Percentiles rank a stretch among this genome's conserved stretches.
phyloP scores from a whole-genome alignment of 2,888 invertebrate species.

The Netelia fuscicornis region DNA sequence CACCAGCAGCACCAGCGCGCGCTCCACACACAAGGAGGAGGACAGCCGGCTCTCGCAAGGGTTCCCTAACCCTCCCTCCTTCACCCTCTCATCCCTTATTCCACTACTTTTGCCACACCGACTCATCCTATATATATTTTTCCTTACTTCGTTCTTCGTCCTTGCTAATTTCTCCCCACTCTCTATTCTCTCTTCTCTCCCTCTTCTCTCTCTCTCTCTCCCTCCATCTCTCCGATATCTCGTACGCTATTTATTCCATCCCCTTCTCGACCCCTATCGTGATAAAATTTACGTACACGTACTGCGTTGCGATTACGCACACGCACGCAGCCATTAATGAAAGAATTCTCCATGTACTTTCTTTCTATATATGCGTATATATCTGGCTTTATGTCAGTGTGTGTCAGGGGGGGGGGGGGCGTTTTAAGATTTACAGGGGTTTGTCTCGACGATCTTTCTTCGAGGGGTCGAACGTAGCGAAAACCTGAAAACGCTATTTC shows the following conservation, averaged over 20 bases:
- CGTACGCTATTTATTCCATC: conserved; percentile 46
- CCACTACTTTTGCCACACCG: conserved; percentile 57
- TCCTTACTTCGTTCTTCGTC: conserved; percentile 33
- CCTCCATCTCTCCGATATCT: conserved; percentile 46
- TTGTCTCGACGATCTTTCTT: conserved; percentile 33
- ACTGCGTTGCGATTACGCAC: neutral
- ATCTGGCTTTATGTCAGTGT: neutral
- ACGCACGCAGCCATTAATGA: neutral
- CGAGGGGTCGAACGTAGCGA: neutral
- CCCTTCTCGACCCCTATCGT: conserved; percentile 51
- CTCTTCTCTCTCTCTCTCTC: conserved; percentile 1
- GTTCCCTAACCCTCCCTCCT: conserved; percentile 64
- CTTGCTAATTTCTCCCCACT: conserved; percentile 38
- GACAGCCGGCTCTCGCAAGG: conserved; percentile 70
- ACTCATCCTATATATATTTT: conserved; percentile 24
- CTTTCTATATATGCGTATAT: neutral
- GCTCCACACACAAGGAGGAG: conserved; percentile 65
- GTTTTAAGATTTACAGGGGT: neutral
- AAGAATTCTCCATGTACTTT: neutral
- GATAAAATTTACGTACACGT: conserved; percentile 28
- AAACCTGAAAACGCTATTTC: conserved; percentile 7
- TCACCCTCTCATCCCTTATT: conserved; percentile 26
- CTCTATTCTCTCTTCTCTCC: conserved; percentile 26
- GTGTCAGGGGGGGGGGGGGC: neutral
- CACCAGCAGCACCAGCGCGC: conserved; percentile 70